Percentiles rank a stretch among this genome's conserved stretches.
Conservation (phyloP, 2,113 vertebrate species). For the Cyprinodon tularosa region DNA sequence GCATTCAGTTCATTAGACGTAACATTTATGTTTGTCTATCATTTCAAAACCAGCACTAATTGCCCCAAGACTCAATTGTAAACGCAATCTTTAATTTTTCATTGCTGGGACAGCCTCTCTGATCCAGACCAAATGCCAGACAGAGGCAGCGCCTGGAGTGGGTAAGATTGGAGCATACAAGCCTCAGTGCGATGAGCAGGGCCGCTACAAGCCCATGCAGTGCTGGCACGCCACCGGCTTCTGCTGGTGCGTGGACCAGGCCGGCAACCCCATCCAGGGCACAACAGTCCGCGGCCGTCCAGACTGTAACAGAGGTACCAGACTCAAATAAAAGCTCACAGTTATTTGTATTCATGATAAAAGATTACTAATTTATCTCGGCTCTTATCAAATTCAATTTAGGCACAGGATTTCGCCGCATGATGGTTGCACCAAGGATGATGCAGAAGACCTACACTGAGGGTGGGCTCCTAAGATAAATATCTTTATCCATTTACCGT, state of each 20-base stretch:
- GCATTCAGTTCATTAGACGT: not conserved
- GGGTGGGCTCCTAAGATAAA: slow-evolving; percentile 8
- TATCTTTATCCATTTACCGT: not conserved
- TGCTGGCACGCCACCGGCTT: slow-evolving; percentile 82
- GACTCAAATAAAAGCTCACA: not conserved
- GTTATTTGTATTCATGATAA: not conserved
- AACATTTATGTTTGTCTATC: too few relatives aligned
- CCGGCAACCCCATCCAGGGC: slow-evolving; percentile 79
- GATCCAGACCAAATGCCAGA: slow-evolving; percentile 85
- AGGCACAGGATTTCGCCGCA: not conserved
- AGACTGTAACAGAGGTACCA: slow-evolving; percentile 76
- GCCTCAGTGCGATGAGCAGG: slow-evolving; percentile 87
- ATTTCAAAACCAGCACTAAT: too few relatives aligned
- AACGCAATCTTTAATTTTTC: not conserved
- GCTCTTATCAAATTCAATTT: not conserved
- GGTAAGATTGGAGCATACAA: slow-evolving; percentile 74
- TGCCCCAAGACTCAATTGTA: not conserved
- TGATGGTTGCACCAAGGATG: slow-evolving; percentile 21
- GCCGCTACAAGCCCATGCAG: slow-evolving; percentile 86
- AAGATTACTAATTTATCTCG: fast-evolving
- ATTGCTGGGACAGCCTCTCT: slow-evolving; percentile 20
- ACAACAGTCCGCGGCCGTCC: slow-evolving; percentile 69
- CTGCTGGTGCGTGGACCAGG: slow-evolving; percentile 93
- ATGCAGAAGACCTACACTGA: slow-evolving; percentile 39
- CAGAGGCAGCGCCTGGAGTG: slow-evolving; percentile 60